Conservation (phyloP, 2,113 vertebrate genomes). For the Ophiodon elongatus region DNA sequence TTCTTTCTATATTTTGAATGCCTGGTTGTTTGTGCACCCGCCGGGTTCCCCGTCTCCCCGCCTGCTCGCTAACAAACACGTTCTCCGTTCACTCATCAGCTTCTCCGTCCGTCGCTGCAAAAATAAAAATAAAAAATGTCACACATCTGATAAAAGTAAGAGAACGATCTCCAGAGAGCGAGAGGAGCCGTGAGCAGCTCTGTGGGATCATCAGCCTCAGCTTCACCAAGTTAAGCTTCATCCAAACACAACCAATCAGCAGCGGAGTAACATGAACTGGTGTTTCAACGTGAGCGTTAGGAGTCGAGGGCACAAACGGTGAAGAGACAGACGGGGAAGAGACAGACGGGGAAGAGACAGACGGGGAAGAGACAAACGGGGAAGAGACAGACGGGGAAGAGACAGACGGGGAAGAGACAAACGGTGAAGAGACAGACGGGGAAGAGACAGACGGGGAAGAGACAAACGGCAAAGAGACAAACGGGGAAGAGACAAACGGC, state of each 20-base stretch:
- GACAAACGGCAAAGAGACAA: too few relatives aligned
- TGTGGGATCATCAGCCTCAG: not conserved
- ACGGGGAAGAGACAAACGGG: too few relatives aligned
- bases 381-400: too few relatives aligned
- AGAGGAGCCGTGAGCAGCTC: not conserved
- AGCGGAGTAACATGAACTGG: too few relatives aligned
- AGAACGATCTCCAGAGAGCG: not conserved
- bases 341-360: too few relatives aligned
- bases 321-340: too few relatives aligned
- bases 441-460: too few relatives aligned
- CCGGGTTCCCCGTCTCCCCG: not conserved
- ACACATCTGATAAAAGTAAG: not conserved
- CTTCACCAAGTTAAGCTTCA: not conserved
- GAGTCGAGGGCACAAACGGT: not conserved
- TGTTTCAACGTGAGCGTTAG: too few relatives aligned
- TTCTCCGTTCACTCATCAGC: not conserved
- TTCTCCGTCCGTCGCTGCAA: slow-evolving; percentile 1
- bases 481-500: too few relatives aligned
- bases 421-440: too few relatives aligned
- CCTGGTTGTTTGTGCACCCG: slow-evolving; percentile 17
- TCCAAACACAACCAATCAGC: not conserved
- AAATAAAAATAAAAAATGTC: not conserved
- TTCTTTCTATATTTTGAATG: not conserved
- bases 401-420: too few relatives aligned
- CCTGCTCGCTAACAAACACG: slow-evolving; percentile 27